Percentiles rank a stretch among this genome's conserved stretches.
Conservation (phyloP, 2,113 vertebrate species). For the Lonchura striata region DNA sequence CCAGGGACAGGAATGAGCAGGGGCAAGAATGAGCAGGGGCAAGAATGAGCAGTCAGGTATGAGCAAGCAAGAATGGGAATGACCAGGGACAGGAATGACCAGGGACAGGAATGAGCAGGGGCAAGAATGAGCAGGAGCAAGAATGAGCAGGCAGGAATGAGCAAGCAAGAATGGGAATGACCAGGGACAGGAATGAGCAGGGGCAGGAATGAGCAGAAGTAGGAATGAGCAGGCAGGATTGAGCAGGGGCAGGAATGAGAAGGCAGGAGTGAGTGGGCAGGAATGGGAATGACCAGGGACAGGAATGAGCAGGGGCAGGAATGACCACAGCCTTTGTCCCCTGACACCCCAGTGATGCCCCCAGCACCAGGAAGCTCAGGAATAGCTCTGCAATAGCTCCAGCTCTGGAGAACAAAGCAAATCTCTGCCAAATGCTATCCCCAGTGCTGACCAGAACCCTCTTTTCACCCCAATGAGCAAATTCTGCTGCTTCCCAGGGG, state of each 20-base stretch:
- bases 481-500: not conserved
- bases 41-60: no score
- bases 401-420: not conserved
- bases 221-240: not conserved
- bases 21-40: no score
- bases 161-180: no score
- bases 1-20: accelerated
- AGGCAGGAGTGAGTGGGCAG: not conserved
- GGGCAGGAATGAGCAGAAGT: not conserved
- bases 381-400: not conserved
- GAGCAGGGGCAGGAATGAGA: not conserved
- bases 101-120: accelerated
- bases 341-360: accelerated
- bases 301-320: not conserved
- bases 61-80: no score
- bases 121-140: no score
- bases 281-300: accelerated
- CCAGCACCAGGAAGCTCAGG: accelerated
- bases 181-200: no score
- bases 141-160: no score
- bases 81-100: not conserved
- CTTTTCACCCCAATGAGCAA: not conserved
- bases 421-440: not conserved
- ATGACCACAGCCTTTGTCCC: not conserved
- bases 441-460: not conserved